These are phyloP conservation scores for Orestias chungarensis DNA, from an alignment of 2,797 vertebrate genomes.

Conservation along the genomic window DNA sequence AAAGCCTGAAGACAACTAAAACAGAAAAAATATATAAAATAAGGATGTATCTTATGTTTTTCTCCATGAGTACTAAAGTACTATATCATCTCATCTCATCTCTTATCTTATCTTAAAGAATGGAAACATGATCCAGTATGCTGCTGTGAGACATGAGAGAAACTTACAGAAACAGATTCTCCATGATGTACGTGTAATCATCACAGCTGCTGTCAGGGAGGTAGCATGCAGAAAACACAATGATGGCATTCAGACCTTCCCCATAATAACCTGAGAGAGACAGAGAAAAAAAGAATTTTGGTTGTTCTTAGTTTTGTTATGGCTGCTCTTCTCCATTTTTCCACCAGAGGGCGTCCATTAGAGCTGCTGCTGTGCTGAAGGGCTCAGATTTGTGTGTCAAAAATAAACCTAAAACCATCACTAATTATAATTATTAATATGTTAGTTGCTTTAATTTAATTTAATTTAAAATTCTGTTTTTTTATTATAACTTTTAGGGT, in stretches of 20 bases:
- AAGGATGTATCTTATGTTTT: too few species aligned
- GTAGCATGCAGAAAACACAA: constrained; percentile 92
- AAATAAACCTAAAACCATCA: too few species aligned
- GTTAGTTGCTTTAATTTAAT: constrained; percentile 2
- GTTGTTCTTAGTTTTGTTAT: too few species aligned
- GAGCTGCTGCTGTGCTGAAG: too few species aligned
- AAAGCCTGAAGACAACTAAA: background rate
- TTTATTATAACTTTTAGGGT: too few species aligned
- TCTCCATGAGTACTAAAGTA: too few species aligned
- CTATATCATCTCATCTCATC: too few species aligned
- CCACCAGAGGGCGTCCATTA: too few species aligned
- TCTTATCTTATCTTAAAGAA: too few species aligned
- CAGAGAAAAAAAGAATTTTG: constrained; percentile 13
- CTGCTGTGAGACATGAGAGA: background rate
- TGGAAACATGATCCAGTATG: background rate
- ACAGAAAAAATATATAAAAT: background rate
- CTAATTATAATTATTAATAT: background rate
- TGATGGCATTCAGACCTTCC: constrained; percentile 94
- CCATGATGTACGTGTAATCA: constrained; percentile 95
- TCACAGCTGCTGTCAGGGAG: constrained; percentile 91
- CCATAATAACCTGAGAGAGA: constrained; percentile 88
- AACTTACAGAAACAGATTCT: constrained; percentile 95
- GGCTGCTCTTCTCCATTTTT: too few species aligned
- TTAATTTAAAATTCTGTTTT: too few species aligned
- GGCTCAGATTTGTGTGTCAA: too few species aligned